phyloP scores from a whole-genome alignment of 2,888 invertebrate species.

The Hipparchia sbordonii region DNA sequence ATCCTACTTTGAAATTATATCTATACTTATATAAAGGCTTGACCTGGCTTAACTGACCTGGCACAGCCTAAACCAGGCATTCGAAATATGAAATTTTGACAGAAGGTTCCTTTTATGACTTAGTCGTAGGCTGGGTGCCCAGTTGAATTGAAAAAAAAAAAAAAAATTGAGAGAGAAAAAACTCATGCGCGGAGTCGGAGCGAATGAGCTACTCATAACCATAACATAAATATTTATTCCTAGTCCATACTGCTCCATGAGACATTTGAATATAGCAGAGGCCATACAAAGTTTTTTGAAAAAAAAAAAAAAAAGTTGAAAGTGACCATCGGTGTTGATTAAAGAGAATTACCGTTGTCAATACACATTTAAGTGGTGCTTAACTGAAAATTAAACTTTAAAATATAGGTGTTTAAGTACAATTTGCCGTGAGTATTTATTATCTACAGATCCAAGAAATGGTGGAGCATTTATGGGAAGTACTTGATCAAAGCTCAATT shows the following conservation, averaged over 20 bases:
- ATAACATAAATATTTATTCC: background rate
- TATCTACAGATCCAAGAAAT: slow-evolving; percentile 17
- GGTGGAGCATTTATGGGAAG: background rate
- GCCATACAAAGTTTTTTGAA: background rate
- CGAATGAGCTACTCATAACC: too few relatives aligned
- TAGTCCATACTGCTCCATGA: background rate
- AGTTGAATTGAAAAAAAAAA: too few relatives aligned
- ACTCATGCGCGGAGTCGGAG: too few relatives aligned
- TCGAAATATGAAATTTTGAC: too few relatives aligned
- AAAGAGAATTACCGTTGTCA: slow-evolving; percentile 47
- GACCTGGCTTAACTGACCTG: too few relatives aligned
- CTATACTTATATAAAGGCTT: background rate
- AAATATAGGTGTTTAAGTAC: slow-evolving; percentile 30
- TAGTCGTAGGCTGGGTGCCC: too few relatives aligned
- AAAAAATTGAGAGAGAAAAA: too few relatives aligned
- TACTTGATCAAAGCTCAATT: background rate
- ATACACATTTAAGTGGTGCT: slow-evolving; percentile 38
- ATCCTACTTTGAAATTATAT: slow-evolving; percentile 1
- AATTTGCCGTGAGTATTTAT: slow-evolving; percentile 26
- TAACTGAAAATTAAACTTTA: slow-evolving; percentile 35
- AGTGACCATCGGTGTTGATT: slow-evolving; percentile 44
- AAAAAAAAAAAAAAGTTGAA: slow-evolving; percentile 38
- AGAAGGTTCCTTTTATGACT: too few relatives aligned
- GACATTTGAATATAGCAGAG: background rate
- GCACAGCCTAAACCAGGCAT: too few relatives aligned